Conservation (phyloP, 2,797 vertebrate genomes). For the Rhincodon typus region DNA sequence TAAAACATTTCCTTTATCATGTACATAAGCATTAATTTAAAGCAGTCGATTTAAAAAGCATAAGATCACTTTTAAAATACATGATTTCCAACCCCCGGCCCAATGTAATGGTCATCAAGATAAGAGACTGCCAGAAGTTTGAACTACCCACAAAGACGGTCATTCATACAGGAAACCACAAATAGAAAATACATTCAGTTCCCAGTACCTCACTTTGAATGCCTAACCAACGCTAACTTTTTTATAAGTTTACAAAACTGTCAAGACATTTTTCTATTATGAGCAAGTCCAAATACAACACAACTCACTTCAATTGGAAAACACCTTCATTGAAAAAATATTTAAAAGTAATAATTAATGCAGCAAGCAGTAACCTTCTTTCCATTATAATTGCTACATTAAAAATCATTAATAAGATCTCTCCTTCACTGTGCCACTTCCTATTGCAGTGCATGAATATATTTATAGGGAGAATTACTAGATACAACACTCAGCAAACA, state of each 20-base stretch:
- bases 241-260: background rate
- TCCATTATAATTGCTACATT: too few species aligned
- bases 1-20: background rate
- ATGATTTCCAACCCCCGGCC: too few species aligned
- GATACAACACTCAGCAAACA: background rate
- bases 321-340: background rate
- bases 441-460: background rate
- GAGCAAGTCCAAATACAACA: background rate
- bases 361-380: background rate
- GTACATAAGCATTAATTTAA: background rate
- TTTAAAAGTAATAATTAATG: background rate
- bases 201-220: background rate
- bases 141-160: background rate
- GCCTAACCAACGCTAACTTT: too few species aligned
- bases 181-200: background rate
- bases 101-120: background rate
- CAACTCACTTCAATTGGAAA: background rate
- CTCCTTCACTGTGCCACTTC: background rate
- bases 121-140: background rate
- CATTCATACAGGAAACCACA: constrained; percentile 16
- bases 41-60: background rate
- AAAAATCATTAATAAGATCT: background rate
- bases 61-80: background rate
- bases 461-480: background rate
- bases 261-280: background rate